phyloP scores from a whole-genome alignment of 1,140 invertebrate genomes.

The Sminthurinus signatus region DNA sequence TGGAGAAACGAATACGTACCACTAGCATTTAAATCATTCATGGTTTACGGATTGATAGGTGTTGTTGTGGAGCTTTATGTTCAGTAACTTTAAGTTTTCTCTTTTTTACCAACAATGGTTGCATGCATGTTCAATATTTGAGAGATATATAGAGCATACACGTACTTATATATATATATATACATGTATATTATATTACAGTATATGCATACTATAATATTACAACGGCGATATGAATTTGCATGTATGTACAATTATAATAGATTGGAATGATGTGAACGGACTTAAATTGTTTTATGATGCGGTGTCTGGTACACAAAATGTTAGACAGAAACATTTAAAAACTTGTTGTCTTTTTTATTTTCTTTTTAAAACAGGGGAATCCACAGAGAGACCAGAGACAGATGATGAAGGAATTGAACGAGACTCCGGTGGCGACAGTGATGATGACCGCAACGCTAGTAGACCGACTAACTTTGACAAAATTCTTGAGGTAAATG shows the following conservation, averaged over 20 bases:
- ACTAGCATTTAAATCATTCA: neutral
- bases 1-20: no score
- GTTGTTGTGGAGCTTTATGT: constrained; percentile 3
- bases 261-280: neutral
- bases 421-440: constrained; percentile 70
- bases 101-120: constrained; percentile 2
- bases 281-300: neutral
- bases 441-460: constrained; percentile 48
- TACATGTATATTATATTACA: no score
- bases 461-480: constrained; percentile 41
- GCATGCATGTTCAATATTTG: no score
- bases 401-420: constrained; percentile 86
- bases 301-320: neutral
- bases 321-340: neutral
- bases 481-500: constrained; percentile 33
- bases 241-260: no score
- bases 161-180: no score
- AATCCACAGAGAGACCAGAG: constrained; percentile 51
- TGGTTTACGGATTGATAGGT: neutral
- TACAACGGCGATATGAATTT: no score
- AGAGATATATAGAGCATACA: no score
- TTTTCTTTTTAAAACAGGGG: constrained; percentile 28
- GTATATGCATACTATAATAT: no score
- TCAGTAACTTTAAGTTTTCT: neutral
- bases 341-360: constrained; percentile 8